Base-by-base conservation (phyloP, 2,888 invertebrate species). In the Thereva nobilitata region DNA sequence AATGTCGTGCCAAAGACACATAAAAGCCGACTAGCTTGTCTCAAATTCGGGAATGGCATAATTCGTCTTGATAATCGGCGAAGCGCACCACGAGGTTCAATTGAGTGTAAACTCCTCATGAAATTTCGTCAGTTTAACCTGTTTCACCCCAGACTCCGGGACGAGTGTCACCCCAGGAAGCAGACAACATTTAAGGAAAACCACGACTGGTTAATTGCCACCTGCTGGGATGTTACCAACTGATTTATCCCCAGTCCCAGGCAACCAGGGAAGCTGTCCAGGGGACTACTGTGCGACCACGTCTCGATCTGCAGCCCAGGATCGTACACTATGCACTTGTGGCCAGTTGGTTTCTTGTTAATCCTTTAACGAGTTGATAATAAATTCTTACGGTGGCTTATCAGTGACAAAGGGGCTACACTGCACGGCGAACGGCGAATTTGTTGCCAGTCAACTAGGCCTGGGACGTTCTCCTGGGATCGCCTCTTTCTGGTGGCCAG, bases 341-440 rank as follows among this genome's bases (percentile, higher is more conserved):
- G 12, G 23, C 23, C 23, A 23, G 23, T 23, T 2, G 61, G 61
- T 54, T 45, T 54, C 53, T 56, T 65, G 56, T 56, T 66, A 66
- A 66, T 57, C 66, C 66, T 52, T 66, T 66, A 66, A 66, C 53
- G 59, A 66, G 57, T 66, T 59, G 66, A 59, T 59, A 59, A 66
- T 59, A 66, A 66, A 59, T 65, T 65, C 34, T 45, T 40, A 9
- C 44, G 38, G 64, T 64, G 47, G 64, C 54, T 64, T 55, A 64
- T 64, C 64, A 64, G 55, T 64, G 64, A 64, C 64, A 64, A 64
- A 64, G 50, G 42, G 38, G 40, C 37, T 49, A 50, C 34, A 23
- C 61, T 41, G 35, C 50, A 9, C 50, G 4, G 50, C 34, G 23
- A 23, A 23, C 35, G 57, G 61, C 61, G 42, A 61, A 61, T 61